Percentiles rank a stretch among this genome's conserved stretches.
phyloP scores from a whole-genome alignment of 2,888 invertebrate genomes.

The Leucoptera coffeella region DNA sequence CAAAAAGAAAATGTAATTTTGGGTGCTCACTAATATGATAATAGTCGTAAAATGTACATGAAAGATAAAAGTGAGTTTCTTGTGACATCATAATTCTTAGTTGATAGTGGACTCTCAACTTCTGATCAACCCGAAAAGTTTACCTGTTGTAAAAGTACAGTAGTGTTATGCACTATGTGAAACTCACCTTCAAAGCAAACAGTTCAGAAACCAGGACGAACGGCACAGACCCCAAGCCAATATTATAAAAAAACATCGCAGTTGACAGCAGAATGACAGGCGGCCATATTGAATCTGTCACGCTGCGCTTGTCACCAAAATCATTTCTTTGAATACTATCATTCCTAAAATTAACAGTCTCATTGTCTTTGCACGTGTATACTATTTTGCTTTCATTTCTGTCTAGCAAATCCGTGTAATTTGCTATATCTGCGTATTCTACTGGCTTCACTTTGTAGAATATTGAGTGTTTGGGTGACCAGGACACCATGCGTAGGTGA shows the following conservation, averaged over 20 bases:
- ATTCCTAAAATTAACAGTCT: neutral
- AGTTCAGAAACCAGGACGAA: constrained; percentile 36
- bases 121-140: too few species aligned
- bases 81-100: too few species aligned
- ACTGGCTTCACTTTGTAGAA: too few species aligned
- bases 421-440: too few species aligned
- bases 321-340: neutral
- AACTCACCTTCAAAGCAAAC: constrained; percentile 38
- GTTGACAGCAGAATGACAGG: constrained; percentile 29
- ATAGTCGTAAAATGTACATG: too few species aligned
- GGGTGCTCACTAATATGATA: neutral
- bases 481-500: constrained; percentile 22
- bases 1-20: too few species aligned
- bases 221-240: constrained; percentile 43
- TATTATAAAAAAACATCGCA: constrained; percentile 34
- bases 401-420: too few species aligned
- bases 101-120: too few species aligned
- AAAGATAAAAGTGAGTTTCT: too few species aligned
- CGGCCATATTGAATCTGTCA: constrained; percentile 20
- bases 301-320: constrained; percentile 7
- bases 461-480: constrained; percentile 21
- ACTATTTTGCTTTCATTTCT: too few species aligned
- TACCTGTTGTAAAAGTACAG: too few species aligned
- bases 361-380: neutral
- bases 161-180: too few species aligned